phyloP scores from a whole-genome alignment of 2,888 invertebrate species.

The Ormyrus labotus region DNA sequence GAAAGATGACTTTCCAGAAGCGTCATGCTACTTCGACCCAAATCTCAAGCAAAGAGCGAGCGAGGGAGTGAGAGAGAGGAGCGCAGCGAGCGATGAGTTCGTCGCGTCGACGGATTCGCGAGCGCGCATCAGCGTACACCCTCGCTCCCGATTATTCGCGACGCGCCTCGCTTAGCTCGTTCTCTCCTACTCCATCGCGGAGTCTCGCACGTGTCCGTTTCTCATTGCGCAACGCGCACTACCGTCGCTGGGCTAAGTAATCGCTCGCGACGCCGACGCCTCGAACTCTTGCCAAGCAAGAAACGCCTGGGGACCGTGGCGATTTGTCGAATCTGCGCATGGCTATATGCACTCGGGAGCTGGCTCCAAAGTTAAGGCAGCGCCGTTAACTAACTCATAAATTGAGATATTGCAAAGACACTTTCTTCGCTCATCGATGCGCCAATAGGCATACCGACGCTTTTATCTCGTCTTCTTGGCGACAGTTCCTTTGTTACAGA shows the following conservation, averaged over 20 bases:
- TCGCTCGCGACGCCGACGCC: slow-evolving; percentile 14
- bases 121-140: slow-evolving; percentile 27
- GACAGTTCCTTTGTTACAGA: neutral
- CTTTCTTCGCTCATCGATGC: neutral
- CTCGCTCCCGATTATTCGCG: slow-evolving; percentile 37
- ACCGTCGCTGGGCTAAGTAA: slow-evolving; percentile 24
- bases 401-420: slow-evolving; percentile 1
- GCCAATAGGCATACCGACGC: neutral
- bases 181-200: neutral
- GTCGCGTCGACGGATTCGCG: slow-evolving; percentile 43
- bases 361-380: slow-evolving; percentile 19
- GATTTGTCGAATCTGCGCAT: slow-evolving; percentile 20
- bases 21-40: slow-evolving; percentile 45
- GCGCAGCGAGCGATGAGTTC: slow-evolving; percentile 25
- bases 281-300: slow-evolving; percentile 28
- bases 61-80: slow-evolving; percentile 10
- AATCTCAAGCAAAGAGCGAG: slow-evolving; percentile 30
- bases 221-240: slow-evolving; percentile 27
- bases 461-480: slow-evolving; percentile 25
- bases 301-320: neutral
- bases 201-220: neutral
- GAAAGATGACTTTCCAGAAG: slow-evolving; percentile 55
- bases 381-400: slow-evolving; percentile 20
- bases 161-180: neutral
- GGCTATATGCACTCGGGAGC: neutral